Evolutionary conservation across 2,113 vertebrate genomes (phyloP), one percentile per base, ranked within the genome.

Genomic region (Ptyas mucosa): DNA sequence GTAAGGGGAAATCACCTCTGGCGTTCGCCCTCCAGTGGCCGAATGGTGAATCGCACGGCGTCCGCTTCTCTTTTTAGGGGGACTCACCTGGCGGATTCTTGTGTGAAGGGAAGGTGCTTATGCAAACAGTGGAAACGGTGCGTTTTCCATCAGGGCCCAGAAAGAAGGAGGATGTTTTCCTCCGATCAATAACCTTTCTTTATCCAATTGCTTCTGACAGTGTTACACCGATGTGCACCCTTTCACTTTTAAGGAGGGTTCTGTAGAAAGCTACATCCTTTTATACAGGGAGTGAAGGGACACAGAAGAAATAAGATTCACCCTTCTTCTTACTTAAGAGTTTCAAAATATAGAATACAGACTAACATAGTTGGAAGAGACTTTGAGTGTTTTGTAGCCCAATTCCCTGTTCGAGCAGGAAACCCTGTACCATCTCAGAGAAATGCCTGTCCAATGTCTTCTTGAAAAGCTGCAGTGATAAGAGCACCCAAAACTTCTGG

Each of bases 81-180:
- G 26, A 11, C 0, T 12, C 58, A 4, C 3, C 26, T 12, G 26
- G 2, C 0, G 58, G 8, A 14, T 64, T 64, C 0, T 11, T 24
- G 24, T 61, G 58, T 11, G 58, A 29, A 6, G 0, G 14, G 11
- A n/a, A n/a, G 10, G 29, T 18, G 5, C 29, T 18, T 12, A n/a
- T 15, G 64, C 14, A 64, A 64, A 11, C 1, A 26, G 58, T 64
- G 24, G 9, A 57, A 57, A 64, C 0, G 26, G 61, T 64, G 61
- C 61, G 0, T 64, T 64, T 64, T 64, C 0, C 3, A 64, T n/a
- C 11, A 26, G 61, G 4, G 61, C 3, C 26, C 58, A 14, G 4
- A 12, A 64, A 29, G 11, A 1, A 64, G 26, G 26, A 64, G 26
- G 1, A 3, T 26, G 3, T 29, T 58, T 26, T 29, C 26, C 26